These are phyloP conservation scores for Drosophila demipolita DNA, from an alignment of 2,888 invertebrate genomes.

Conservation along the genomic window DNA sequence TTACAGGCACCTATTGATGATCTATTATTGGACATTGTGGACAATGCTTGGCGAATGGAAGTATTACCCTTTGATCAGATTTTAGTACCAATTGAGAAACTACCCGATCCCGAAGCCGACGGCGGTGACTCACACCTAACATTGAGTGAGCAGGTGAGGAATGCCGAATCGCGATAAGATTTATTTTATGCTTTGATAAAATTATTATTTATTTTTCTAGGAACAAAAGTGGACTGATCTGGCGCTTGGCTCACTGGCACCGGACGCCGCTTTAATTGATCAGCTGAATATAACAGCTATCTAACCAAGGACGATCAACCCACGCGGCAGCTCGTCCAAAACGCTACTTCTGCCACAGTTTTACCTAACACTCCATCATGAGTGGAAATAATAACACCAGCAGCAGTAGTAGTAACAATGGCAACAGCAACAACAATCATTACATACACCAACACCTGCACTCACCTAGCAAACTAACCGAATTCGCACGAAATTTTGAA, in stretches of 20 bases:
- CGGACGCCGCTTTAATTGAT: conserved; percentile 83
- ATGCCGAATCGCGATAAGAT: conserved; percentile 85
- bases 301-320: conserved; percentile 68
- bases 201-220: conserved; percentile 72
- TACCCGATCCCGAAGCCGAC: conserved; percentile 97
- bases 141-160: conserved; percentile 92
- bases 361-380: conserved; percentile 44
- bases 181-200: conserved; percentile 57
- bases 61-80: conserved; percentile 93
- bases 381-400: conserved; percentile 50
- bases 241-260: conserved; percentile 86
- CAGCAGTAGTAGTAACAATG: conserved; percentile 35
- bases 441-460: conserved; percentile 87
- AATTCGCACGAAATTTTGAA: conserved; percentile 88
- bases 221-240: conserved; percentile 89
- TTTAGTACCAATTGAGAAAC: conserved; percentile 92
- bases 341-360: conserved; percentile 41
- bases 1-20: conserved; percentile 83
- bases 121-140: conserved; percentile 96
- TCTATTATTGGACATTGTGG: conserved; percentile 86
- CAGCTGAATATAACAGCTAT: conserved; percentile 83
- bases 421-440: conserved; percentile 42
- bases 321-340: conserved; percentile 46
- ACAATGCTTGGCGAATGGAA: conserved; percentile 95
- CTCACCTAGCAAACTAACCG: conserved; percentile 89